Base-by-base conservation (phyloP, 2,113 vertebrate genomes). In the Tyto alba region DNA sequence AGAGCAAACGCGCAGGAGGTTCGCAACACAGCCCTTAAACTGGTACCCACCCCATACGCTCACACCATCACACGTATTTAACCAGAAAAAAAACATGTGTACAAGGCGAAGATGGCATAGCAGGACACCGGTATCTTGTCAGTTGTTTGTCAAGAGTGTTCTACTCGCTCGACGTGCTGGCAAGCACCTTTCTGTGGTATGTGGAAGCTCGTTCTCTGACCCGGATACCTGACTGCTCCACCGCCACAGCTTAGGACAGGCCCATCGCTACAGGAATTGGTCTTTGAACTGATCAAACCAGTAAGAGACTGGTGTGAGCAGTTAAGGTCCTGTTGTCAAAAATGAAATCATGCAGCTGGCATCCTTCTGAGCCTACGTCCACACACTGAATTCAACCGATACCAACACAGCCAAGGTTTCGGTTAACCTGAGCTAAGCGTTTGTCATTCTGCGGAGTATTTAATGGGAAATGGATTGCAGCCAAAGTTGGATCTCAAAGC, bases 331-430 rank as follows among this genome's bases (percentile, higher is more conserved):
- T 53, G 75, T 45, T 16, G 13, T 41, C 55, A 76, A 48, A 83
- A 20, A 19, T 2, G 2, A 23, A 72, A 63, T 10, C 0, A 0
- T 21, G 19, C 21, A 43, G 0, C 13, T 14, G 13, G 45, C 26
- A 34, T 21, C 78, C 26, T 4, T 12, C n/a, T 1, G 4, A 29
- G 45, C 4, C 0, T 8, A 48, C 45, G 23, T 12, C 29, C 57
- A 52, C 47, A 22, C 26, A 1, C 34, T 6, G 21, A 71, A 55
- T 59, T 63, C 68, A 60, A 34, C 6, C 1, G 34, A 20, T 8
- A 79, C 68, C 80, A 77, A 18, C 22, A 77, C 48, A 53, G 25
- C 19, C 67, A 50, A 55, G 52, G 29, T 32, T 60, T 80, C 6
- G 11, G 78, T 52, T 57, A 63, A 84, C 13, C 40, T 10, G 13